These are phyloP conservation scores for Chionis minor DNA, from an alignment of 2,113 vertebrate genomes.

Conservation along the genomic window DNA sequence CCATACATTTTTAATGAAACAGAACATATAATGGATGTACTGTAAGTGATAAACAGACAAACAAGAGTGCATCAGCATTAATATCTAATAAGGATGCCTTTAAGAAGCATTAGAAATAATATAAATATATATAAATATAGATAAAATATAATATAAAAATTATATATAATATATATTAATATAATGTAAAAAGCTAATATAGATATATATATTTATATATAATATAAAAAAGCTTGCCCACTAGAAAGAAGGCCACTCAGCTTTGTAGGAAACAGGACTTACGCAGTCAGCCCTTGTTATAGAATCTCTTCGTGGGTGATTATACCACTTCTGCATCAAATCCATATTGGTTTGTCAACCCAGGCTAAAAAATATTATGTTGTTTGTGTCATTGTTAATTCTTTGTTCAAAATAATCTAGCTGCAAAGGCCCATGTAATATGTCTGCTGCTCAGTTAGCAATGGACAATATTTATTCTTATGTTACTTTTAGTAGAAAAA, in stretches of 20 bases:
- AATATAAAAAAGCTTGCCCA: not conserved
- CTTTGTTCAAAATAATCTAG: not conserved
- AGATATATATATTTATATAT: too few relatives aligned
- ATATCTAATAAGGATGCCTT: not conserved
- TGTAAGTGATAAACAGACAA: not conserved
- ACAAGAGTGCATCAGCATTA: not conserved
- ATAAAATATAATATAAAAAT: too few relatives aligned
- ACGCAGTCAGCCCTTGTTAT: not conserved
- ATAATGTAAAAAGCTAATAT: too few relatives aligned
- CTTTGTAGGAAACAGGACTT: not conserved
- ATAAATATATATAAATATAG: too few relatives aligned
- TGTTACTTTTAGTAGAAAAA: not conserved
- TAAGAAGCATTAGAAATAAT: not conserved
- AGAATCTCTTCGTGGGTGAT: not conserved
- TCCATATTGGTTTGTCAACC: not conserved
- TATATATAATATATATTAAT: too few relatives aligned
- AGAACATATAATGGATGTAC: not conserved
- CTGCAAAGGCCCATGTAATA: not conserved
- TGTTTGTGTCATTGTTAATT: not conserved
- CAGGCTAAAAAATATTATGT: not conserved
- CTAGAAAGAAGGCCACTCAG: not conserved
- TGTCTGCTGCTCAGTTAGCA: fast-evolving
- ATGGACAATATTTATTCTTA: not conserved
- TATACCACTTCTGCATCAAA: not conserved
- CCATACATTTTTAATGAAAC: not conserved